Base-by-base conservation (phyloP, 2,797 vertebrate species). In the Thunnus albacares region DNA sequence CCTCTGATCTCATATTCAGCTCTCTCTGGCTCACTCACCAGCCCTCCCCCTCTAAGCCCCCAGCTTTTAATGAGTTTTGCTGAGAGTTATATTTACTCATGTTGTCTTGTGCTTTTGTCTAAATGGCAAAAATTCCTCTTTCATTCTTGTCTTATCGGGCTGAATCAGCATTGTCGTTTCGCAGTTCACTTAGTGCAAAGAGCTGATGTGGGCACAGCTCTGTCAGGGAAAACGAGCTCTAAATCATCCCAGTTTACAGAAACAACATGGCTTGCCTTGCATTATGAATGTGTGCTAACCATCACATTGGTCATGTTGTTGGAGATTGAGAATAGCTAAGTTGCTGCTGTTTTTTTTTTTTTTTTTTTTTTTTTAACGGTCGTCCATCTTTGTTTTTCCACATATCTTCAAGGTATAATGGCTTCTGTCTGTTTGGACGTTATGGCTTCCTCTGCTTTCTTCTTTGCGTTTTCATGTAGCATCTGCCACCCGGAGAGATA, bases 1-100 rank as follows among this genome's bases (percentile, higher is more conserved):
- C 68, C 80, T 92, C 69, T 92, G 90, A 93, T 90, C 88, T 93
- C 73, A 91, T 91, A 92, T 93, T 90, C 91, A 79, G 75, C 77
- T 35, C 38, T 56, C 45, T 47, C 51, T 38, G 69, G 77, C 79
- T 68, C 51, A 63, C 81, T 84, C 76, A 77, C 80, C 57, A 43
- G 67, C 63, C 35, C 61, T 77, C 64, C 79, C 66, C 77, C 79
- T 73, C 67, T 1, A 45, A 74, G 80, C 85, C 75, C 75, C 22
- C 33, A 78, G 80, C 68, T 81, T 87, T 89, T 90, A 92, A 90
- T 89, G 85, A 92, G 89, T 93, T 92, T 88, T 90, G 77, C 90
- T 86, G 83, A 89, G 87, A 90, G 79, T 90, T 83, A 87, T 90
- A 91, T 93, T 92, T 93, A 89, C 89, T 82, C 77, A 60, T 88